Evolutionary conservation across 2,113 vertebrate genomes (phyloP).

Genomic region (Anthoscopus minutus): DNA sequence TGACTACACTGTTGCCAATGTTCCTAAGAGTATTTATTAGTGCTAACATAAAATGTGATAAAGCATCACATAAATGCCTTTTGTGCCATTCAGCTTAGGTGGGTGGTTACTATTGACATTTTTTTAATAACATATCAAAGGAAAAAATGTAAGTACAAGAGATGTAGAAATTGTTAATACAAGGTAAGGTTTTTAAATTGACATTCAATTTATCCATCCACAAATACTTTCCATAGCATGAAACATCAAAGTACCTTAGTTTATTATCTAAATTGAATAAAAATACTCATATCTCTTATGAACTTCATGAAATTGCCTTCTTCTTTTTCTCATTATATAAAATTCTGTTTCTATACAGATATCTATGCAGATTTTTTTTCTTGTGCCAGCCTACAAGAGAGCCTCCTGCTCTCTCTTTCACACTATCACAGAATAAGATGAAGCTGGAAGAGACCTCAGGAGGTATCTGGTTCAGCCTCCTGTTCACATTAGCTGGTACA

Average conservation of each 20-base stretch:
- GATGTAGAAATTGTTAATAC: background rate
- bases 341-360: background rate
- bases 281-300: background rate
- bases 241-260: background rate
- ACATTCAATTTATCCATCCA: background rate
- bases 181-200: background rate
- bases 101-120: background rate
- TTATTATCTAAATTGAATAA: background rate
- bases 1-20: background rate
- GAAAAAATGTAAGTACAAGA: background rate
- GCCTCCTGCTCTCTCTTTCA: background rate
- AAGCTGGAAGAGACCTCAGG: background rate
- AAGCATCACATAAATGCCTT: background rate
- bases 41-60: background rate
- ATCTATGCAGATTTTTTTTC: no score
- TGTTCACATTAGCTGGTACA: background rate
- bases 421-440: background rate
- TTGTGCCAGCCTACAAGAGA: background rate
- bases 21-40: background rate
- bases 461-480: background rate
- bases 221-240: background rate
- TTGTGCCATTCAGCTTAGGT: background rate
- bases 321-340: background rate
- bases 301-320: background rate
- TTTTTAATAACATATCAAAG: background rate